A percentile compares a stretch with the other conserved stretches of the same genome.
phyloP scores from a whole-genome alignment of 2,797 vertebrate genomes.

The Xyrichtys novacula region DNA sequence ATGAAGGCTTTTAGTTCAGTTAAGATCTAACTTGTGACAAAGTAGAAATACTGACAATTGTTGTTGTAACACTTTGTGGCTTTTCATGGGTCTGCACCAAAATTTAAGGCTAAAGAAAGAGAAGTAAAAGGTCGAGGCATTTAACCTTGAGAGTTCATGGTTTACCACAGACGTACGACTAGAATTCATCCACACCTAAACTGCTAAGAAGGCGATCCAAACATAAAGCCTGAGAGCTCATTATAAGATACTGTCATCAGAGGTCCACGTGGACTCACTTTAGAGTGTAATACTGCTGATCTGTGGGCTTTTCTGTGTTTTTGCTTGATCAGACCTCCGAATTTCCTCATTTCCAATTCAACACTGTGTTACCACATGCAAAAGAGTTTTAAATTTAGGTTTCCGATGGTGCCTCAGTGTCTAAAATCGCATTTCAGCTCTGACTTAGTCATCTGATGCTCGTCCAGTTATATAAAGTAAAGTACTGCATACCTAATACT shows the following conservation, averaged over 20 bases:
- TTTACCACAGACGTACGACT: slow-evolving; percentile 23
- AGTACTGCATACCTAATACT: slow-evolving; percentile 46
- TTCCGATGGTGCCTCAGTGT: no score
- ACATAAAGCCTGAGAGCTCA: slow-evolving; percentile 51
- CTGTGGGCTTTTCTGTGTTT: slow-evolving; percentile 1
- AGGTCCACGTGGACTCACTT: slow-evolving; percentile 29
- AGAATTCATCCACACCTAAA: slow-evolving; percentile 38
- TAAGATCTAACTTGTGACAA: slow-evolving; percentile 59
- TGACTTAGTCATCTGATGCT: slow-evolving; percentile 26
- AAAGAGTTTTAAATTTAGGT: slow-evolving; percentile 15
- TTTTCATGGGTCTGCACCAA: slow-evolving; percentile 39
- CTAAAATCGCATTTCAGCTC: slow-evolving; percentile 37
- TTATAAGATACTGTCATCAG: slow-evolving; percentile 49
- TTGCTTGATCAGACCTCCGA: slow-evolving; percentile 3
- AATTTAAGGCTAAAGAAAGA: slow-evolving; percentile 38
- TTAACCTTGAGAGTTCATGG: slow-evolving; percentile 31
- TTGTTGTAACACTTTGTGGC: slow-evolving; percentile 52
- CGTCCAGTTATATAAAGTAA: slow-evolving; percentile 8
- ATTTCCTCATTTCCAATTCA: slow-evolving; percentile 1
- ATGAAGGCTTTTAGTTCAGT: slow-evolving; percentile 57
- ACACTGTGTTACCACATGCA: slow-evolving; percentile 14
- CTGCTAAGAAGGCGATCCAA: slow-evolving; percentile 31
- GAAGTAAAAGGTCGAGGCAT: slow-evolving; percentile 38
- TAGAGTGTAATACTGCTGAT: slow-evolving; percentile 21
- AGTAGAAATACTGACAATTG: slow-evolving; percentile 62